These are phyloP conservation scores for Strigops habroptila DNA, from an alignment of 2,113 vertebrate species.

Conservation along the genomic window DNA sequence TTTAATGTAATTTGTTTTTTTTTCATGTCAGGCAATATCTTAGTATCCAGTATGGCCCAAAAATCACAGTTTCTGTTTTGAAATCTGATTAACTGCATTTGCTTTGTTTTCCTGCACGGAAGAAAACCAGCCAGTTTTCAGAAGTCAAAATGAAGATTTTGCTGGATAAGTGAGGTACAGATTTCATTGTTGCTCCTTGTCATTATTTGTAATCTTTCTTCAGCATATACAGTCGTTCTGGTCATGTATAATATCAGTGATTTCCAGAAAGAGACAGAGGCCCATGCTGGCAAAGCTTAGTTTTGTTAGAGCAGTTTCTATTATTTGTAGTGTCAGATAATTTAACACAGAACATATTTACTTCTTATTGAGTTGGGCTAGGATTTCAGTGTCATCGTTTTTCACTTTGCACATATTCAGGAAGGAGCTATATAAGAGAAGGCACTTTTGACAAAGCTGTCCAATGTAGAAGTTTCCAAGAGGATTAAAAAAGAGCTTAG, in stretches of 20 bases:
- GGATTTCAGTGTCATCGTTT: not conserved
- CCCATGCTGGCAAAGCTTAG: not conserved
- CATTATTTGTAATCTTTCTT: not conserved
- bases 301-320: not conserved
- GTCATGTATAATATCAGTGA: not conserved
- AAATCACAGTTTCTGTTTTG: not conserved
- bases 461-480: conserved; percentile 1
- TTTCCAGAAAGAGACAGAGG: not conserved
- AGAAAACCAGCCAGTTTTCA: not conserved
- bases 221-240: not conserved
- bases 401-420: not conserved
- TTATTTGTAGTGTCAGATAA: conserved; percentile 1
- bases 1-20: not conserved
- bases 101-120: not conserved
- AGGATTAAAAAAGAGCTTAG: conserved; percentile 28
- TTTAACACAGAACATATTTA: not conserved
- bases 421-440: not conserved
- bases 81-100: not conserved
- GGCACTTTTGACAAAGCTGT: not conserved
- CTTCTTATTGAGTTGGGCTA: not conserved
- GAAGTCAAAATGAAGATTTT: not conserved
- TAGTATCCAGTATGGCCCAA: not conserved
- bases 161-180: not conserved
- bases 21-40: not conserved
- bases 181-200: not conserved